Conservation (phyloP, 2,797 vertebrate genomes). For the Anomalospiza imberbis region DNA sequence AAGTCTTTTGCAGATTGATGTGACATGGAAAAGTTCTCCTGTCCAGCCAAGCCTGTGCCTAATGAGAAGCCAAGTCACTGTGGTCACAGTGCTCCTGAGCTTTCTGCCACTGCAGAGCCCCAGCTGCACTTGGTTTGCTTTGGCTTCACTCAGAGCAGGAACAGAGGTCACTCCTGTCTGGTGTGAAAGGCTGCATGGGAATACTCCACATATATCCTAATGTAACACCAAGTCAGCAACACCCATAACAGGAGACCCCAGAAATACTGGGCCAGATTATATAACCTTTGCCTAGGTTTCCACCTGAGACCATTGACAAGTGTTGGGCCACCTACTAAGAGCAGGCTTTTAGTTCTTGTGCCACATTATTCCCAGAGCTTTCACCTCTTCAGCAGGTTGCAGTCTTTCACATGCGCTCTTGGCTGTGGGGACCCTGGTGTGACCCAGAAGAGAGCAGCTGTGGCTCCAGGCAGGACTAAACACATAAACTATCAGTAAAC, state of each 20-base stretch:
- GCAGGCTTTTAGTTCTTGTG: background rate
- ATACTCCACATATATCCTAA: rapidly evolving
- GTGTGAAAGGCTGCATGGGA: background rate
- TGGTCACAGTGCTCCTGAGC: background rate
- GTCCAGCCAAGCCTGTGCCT: background rate
- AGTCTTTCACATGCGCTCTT: background rate
- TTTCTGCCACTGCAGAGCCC: background rate
- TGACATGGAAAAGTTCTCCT: background rate
- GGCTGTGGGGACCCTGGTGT: background rate
- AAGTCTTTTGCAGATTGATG: background rate
- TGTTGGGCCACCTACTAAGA: background rate
- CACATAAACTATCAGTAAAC: background rate
- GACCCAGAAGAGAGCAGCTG: background rate
- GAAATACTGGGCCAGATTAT: background rate
- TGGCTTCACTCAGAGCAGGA: background rate
- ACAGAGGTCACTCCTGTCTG: background rate
- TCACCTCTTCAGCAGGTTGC: background rate
- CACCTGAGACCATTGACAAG: background rate
- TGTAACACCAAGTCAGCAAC: background rate
- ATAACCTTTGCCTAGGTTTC: background rate
- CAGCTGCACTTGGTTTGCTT: background rate
- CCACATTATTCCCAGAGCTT: background rate
- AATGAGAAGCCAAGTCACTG: background rate
- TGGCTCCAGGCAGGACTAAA: background rate
- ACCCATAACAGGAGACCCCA: background rate